Evolutionary conservation across 2,888 invertebrate species (phyloP).

Genomic region (Thyatira batis): DNA sequence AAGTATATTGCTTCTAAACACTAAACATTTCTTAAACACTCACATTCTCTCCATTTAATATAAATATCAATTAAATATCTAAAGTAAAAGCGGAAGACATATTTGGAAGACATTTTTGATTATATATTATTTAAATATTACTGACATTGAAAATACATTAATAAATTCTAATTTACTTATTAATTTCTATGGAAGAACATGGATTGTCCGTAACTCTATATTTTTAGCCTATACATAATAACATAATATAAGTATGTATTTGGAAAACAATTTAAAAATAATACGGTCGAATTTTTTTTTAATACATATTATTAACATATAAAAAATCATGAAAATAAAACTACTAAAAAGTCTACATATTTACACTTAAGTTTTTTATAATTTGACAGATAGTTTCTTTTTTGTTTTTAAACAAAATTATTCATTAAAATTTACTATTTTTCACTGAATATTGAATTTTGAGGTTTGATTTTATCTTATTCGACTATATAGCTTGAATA

Average conservation of each 20-base stretch:
- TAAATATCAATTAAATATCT: conserved; percentile 20
- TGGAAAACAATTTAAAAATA: too few relatives aligned
- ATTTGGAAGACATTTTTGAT: conserved; percentile 49
- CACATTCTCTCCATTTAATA: conserved; percentile 21
- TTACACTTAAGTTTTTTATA: conserved; percentile 62
- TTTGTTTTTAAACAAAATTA: conserved; percentile 18
- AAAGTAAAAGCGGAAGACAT: conserved; percentile 41
- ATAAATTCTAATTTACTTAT: conserved; percentile 16
- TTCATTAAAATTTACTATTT: background rate
- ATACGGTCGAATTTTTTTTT: too few relatives aligned
- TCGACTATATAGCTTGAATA: too few relatives aligned
- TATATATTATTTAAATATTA: conserved; percentile 19
- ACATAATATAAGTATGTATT: too few relatives aligned
- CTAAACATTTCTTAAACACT: conserved; percentile 39
- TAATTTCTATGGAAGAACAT: conserved; percentile 42
- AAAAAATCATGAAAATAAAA: conserved; percentile 9
- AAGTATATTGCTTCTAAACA: conserved; percentile 65
- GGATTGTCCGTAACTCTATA: conserved; percentile 16
- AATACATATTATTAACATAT: too few relatives aligned
- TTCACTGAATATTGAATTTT: background rate
- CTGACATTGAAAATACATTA: conserved; percentile 77
- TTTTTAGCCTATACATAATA: background rate
- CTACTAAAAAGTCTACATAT: conserved; percentile 51
- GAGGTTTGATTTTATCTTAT: background rate
- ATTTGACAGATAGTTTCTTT: conserved; percentile 67